A percentile compares a stretch with the other conserved stretches of the same genome.
phyloP scores from a whole-genome alignment of 1,140 invertebrate genomes.

The Phocides pigmalion region DNA sequence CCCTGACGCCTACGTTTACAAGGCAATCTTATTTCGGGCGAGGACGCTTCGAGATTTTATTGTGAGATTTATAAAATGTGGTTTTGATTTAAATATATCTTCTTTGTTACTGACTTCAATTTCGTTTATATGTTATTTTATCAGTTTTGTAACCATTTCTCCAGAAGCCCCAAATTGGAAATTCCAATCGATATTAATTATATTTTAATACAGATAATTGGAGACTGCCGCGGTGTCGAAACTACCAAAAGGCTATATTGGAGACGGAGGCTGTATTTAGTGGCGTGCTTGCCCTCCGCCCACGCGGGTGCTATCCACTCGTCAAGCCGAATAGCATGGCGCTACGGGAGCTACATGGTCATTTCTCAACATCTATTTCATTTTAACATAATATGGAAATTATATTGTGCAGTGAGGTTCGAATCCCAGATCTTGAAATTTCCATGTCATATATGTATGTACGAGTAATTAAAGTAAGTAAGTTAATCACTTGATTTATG shows the following conservation, averaged over 20 bases:
- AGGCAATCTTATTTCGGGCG: constrained; percentile 6
- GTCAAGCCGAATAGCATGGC: neutral
- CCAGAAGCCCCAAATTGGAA: neutral
- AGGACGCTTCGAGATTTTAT: neutral
- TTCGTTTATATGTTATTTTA: constrained; percentile 3
- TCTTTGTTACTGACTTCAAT: neutral
- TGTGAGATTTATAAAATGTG: constrained; percentile 5
- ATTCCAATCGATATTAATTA: neutral
- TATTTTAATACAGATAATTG: constrained; percentile 7
- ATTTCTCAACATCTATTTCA: neutral
- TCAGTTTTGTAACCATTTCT: constrained; percentile 4
- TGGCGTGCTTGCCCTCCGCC: constrained; percentile 33
- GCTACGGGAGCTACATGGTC: neutral
- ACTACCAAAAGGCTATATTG: neutral
- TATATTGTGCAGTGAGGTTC: no score
- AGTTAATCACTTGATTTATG: no score
- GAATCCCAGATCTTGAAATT: no score
- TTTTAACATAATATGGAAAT: neutral
- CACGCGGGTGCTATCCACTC: constrained; percentile 3
- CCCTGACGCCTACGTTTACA: constrained; percentile 1
- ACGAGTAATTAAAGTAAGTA: no score
- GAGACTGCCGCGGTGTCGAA: constrained; percentile 2
- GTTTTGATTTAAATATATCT: neutral
- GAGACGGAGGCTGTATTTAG: constrained; percentile 19
- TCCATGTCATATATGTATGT: no score